Percentiles rank a stretch among this genome's conserved stretches.
phyloP scores from a whole-genome alignment of 1,140 invertebrate genomes.

The Drosophila truncata region DNA sequence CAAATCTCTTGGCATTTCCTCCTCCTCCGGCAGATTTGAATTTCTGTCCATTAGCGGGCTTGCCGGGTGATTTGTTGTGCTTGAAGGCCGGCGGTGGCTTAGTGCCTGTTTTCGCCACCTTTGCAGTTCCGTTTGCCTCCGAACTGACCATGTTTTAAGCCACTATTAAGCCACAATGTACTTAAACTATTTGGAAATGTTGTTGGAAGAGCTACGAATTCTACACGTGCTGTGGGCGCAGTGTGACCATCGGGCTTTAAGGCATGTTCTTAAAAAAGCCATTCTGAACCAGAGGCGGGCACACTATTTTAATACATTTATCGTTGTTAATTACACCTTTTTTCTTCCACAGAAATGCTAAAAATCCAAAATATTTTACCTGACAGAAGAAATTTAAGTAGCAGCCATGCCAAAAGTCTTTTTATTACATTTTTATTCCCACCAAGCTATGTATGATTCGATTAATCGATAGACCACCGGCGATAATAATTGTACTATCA shows the following conservation, averaged over 20 bases:
- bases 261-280: accelerated
- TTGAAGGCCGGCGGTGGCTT: slow-evolving; percentile 21
- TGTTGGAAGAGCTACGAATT: neutral
- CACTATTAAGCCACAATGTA: neutral
- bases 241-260: slow-evolving; percentile 9
- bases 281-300: neutral
- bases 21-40: slow-evolving; percentile 20
- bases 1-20: slow-evolving; percentile 11
- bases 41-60: slow-evolving; percentile 18
- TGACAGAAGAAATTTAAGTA: too few species aligned
- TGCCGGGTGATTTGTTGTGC: slow-evolving; percentile 11
- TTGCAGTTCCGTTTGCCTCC: slow-evolving; percentile 27
- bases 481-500: neutral
- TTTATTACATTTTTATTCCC: too few species aligned
- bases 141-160: slow-evolving; percentile 38
- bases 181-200: slow-evolving; percentile 29
- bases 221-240: slow-evolving; percentile 37
- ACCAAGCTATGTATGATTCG: too few species aligned
- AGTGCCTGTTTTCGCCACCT: slow-evolving; percentile 8
- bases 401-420: too few species aligned
- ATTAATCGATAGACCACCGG: neutral
- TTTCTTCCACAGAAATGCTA: too few species aligned
- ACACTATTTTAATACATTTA: neutral
- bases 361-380: too few species aligned
- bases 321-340: too few species aligned